Evolutionary conservation across 2,797 vertebrate genomes (phyloP), one percentile per base, ranked within the genome.

Genomic region (Oreortyx pictus): DNA sequence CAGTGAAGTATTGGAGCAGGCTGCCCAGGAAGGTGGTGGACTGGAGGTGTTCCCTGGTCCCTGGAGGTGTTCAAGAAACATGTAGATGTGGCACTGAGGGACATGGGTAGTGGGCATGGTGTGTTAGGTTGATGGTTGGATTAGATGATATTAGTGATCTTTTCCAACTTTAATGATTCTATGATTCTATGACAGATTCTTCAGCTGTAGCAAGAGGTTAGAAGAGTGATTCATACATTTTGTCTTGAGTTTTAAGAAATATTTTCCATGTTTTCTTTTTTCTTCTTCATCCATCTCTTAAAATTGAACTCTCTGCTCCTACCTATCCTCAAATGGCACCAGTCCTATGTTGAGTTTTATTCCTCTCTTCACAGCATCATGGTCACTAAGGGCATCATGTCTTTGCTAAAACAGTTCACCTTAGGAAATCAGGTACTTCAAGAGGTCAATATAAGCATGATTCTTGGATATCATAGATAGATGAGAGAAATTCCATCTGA

Each of bases 291-390:
- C 31, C 52, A 6, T 68, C 89, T 31, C 37, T 68, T 88, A 61
- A 67, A 2, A 43, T 43, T 39, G 37, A 39, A 39, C 37, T 39
- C 37, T 41, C 41, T 15, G 25, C 46, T 88, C 27, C 59, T 43
- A 61, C 22, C 29, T 18, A 46, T 68, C 46, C 72, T 86, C 74
- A 92, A 49, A 70, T 79, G 4, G 57, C 46, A 86, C 78, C 24
- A 65, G 6, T 54, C 59, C 10, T 14, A 11, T 20, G 22, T 41
- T n/a, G 1, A 0, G 60, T 39, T 0, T 2, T 60, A 37, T 49
- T 9, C 1, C 1, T 50, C 71, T 90, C 77, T 81, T 81, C 54
- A 27, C 24, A 57, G 31, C 62, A 59, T 66, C 56, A 25, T 14
- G 6, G 37, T 81, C 33, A 64, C 66, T 61, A 46, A 18, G 27